Percentiles rank a stretch among this genome's conserved stretches.
phyloP scores from a whole-genome alignment of 2,113 vertebrate genomes.

The Acinonyx jubatus region DNA sequence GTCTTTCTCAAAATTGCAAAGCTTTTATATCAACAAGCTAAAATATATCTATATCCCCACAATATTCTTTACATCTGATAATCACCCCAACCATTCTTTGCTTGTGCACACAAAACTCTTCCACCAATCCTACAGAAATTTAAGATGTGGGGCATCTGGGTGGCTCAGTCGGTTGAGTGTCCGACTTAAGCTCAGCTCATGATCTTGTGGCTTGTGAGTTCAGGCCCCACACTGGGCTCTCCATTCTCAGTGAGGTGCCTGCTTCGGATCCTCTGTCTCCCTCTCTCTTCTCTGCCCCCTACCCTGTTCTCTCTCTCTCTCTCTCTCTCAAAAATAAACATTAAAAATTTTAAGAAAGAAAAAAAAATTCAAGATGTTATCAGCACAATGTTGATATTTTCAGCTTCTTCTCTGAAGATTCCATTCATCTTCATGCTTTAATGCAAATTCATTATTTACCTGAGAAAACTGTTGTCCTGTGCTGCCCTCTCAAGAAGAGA shows the following conservation, averaged over 20 bases:
- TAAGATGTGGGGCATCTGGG: not conserved
- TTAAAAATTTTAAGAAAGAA: too few relatives aligned
- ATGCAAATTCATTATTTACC: not conserved
- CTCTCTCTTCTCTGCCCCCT: too few relatives aligned
- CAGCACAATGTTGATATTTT: not conserved
- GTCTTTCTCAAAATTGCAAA: not conserved
- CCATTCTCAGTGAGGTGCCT: too few relatives aligned
- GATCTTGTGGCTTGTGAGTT: too few relatives aligned
- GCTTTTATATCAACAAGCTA: not conserved
- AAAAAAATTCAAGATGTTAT: not conserved
- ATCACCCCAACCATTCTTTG: not conserved
- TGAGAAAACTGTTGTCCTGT: not conserved
- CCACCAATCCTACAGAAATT: not conserved
- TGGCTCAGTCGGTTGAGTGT: too few relatives aligned
- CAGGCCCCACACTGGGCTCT: too few relatives aligned
- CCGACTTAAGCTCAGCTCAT: too few relatives aligned
- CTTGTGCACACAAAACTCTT: not conserved
- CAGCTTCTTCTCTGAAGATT: not conserved
- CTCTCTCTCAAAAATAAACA: too few relatives aligned
- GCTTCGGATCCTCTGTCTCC: too few relatives aligned
- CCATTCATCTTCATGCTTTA: too few relatives aligned
- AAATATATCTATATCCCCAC: not conserved
- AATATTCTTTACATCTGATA: not conserved
- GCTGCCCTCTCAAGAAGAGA: not conserved
- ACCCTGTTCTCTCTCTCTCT: too few relatives aligned